These are phyloP conservation scores for Poecile atricapillus DNA, from an alignment of 2,113 vertebrate species.

Conservation along the genomic window DNA sequence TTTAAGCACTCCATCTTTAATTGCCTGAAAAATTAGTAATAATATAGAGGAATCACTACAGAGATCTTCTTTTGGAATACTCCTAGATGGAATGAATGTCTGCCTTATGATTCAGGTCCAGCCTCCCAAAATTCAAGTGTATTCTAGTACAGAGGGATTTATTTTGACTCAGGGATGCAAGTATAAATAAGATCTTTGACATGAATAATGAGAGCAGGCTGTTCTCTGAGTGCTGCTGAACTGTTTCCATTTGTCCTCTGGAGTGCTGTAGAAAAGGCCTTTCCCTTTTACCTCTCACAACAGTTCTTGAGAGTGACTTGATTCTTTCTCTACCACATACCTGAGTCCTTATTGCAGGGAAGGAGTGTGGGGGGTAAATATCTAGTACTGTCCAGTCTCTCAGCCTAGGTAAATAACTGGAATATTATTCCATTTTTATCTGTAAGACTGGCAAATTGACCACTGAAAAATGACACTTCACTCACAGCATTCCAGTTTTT, in stretches of 20 bases:
- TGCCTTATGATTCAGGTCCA: not conserved
- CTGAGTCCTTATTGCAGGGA: not conserved
- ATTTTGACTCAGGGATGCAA: not conserved
- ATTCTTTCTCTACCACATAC: not conserved
- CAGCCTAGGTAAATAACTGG: not conserved
- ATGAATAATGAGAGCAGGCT: not conserved
- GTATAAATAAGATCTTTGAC: not conserved
- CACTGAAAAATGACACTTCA: not conserved
- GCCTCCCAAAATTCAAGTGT: not conserved
- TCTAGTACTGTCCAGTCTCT: not conserved
- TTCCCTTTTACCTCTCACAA: not conserved
- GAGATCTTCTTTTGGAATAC: not conserved
- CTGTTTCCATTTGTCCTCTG: not conserved
- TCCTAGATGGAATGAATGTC: not conserved
- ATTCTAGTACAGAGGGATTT: not conserved
- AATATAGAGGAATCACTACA: not conserved
- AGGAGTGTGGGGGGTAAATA: fast-evolving
- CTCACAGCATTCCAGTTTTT: not conserved
- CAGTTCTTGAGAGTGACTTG: not conserved
- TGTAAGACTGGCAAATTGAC: not conserved
- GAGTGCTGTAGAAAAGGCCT: not conserved
- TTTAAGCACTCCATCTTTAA: not conserved
- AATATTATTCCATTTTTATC: not conserved
- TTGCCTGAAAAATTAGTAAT: not conserved
- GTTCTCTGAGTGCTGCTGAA: not conserved